Evolutionary conservation across 2,888 invertebrate species (phyloP).

Genomic region (Liodrosophila aerea): DNA sequence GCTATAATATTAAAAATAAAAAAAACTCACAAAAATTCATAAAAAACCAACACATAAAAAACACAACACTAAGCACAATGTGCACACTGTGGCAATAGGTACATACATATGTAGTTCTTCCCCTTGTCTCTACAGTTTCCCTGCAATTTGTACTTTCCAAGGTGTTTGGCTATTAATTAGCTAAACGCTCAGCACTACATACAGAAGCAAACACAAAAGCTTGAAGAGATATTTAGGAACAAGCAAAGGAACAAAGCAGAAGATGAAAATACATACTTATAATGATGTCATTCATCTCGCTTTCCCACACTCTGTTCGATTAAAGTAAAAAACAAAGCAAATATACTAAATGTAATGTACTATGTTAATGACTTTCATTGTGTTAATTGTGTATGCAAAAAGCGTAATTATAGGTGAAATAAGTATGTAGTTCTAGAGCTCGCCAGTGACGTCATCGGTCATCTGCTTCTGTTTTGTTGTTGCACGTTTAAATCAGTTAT

Average conservation of each 20-base stretch:
- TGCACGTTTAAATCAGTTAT: background rate
- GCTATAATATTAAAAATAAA: too few relatives aligned
- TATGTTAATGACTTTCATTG: slow-evolving; percentile 20
- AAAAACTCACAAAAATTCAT: too few relatives aligned
- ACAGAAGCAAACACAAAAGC: slow-evolving; percentile 10
- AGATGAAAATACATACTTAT: slow-evolving; percentile 27
- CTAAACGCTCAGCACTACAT: background rate
- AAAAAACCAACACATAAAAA: too few relatives aligned
- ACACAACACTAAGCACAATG: too few relatives aligned
- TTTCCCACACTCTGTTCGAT: slow-evolving; percentile 44
- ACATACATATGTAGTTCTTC: too few relatives aligned
- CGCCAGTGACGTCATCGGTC: slow-evolving; percentile 40
- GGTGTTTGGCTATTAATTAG: background rate
- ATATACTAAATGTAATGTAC: slow-evolving; percentile 19
- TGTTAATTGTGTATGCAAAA: slow-evolving; percentile 52
- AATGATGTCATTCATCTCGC: slow-evolving; percentile 75
- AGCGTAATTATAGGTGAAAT: slow-evolving; percentile 27
- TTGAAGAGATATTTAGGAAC: slow-evolving; percentile 21
- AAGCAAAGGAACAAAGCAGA: slow-evolving; percentile 33
- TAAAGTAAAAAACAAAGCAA: slow-evolving; percentile 24
- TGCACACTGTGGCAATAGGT: too few relatives aligned
- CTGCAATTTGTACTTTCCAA: background rate
- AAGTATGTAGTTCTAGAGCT: background rate
- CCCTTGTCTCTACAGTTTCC: too few relatives aligned
- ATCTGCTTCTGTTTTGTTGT: slow-evolving; percentile 11